Evolutionary conservation across 2,113 vertebrate species (phyloP).

Genomic region (Tinamus guttatus): DNA sequence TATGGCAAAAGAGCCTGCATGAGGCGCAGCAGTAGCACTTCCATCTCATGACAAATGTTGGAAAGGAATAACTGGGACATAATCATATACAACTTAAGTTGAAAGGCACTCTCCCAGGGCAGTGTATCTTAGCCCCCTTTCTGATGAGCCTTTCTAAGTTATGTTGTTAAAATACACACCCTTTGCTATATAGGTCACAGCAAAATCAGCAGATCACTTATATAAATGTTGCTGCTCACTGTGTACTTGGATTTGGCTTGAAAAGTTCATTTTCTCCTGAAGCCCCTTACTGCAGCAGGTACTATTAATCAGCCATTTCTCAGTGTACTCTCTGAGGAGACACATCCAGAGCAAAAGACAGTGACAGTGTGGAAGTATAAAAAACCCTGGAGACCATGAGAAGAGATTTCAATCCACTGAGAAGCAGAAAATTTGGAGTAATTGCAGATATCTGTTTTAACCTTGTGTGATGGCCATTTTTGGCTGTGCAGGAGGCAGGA

Average conservation of each 20-base stretch:
- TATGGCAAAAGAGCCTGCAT: neutral
- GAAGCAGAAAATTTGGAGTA: neutral
- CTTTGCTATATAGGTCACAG: neutral
- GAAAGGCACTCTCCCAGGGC: neutral
- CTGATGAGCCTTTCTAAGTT: neutral
- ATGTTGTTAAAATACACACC: neutral
- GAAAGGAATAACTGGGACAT: neutral
- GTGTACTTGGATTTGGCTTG: neutral
- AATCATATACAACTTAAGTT: neutral
- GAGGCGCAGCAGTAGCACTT: neutral
- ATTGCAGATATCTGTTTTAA: slow-evolving; percentile 8
- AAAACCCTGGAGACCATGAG: neutral
- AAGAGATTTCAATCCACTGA: neutral
- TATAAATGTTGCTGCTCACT: neutral
- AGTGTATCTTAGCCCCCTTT: neutral
- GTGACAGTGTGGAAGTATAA: neutral
- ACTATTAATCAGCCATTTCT: neutral
- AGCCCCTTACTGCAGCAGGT: neutral
- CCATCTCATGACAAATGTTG: neutral
- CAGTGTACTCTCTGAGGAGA: neutral
- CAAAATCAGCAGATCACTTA: neutral
- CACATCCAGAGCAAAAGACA: neutral
- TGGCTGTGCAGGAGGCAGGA: neutral
- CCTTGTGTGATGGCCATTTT: neutral
- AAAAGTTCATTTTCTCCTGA: neutral